These are phyloP conservation scores for Ichneumon xanthorius DNA, from an alignment of 2,888 invertebrate species.

Conservation along the genomic window DNA sequence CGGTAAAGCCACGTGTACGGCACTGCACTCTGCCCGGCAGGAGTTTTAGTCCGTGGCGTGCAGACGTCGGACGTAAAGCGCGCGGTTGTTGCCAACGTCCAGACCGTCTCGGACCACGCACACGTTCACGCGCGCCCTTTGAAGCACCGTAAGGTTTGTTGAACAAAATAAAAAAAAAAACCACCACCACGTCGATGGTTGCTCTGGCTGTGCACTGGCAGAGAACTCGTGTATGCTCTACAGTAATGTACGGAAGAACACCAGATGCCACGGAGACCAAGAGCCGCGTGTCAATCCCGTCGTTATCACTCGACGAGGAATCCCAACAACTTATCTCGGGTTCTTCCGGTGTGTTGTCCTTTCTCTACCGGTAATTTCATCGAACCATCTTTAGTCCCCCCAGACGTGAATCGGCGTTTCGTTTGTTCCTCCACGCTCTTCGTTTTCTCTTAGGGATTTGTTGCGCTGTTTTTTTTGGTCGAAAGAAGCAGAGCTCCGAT, in stretches of 20 bases:
- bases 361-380: not conserved
- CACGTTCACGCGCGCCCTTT: conserved; percentile 14
- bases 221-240: not conserved
- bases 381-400: not conserved
- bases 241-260: not conserved
- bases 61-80: conserved; percentile 44
- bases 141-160: not conserved
- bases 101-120: conserved; percentile 27
- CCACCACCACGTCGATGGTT: not conserved
- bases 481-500: conserved; percentile 45
- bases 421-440: not conserved
- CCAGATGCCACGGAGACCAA: conserved; percentile 3
- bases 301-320: conserved; percentile 12
- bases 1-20: conserved; percentile 73
- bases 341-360: conserved; percentile 22
- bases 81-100: conserved; percentile 48
- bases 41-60: conserved; percentile 56
- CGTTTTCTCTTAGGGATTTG: not conserved
- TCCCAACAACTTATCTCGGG: conserved; percentile 32
- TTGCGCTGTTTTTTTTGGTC: conserved; percentile 4
- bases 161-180: not conserved
- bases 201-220: not conserved
- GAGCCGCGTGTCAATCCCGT: conserved; percentile 29
- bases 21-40: conserved; percentile 67
- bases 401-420: not conserved